Evolutionary conservation across 2,888 invertebrate genomes (phyloP).

Genomic region (Prenolepis imparis): DNA sequence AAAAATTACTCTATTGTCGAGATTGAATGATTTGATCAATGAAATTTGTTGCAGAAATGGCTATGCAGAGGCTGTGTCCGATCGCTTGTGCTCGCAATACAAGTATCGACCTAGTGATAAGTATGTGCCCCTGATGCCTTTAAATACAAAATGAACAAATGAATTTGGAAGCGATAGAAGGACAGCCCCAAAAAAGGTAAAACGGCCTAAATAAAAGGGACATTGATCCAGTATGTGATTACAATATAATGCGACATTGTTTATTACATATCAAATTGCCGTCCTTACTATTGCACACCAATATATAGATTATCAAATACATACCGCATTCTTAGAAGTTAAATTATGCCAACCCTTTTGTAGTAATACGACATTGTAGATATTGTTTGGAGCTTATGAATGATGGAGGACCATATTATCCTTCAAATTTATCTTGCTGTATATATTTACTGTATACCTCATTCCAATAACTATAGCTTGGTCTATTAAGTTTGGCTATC

Average conservation of each 20-base stretch:
- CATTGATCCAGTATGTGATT: neutral
- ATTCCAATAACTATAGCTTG: neutral
- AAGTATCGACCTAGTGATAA: constrained; percentile 89
- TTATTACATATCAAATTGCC: constrained; percentile 35
- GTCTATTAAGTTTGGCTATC: neutral
- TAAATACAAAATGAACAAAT: constrained; percentile 83
- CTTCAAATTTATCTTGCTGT: constrained; percentile 9
- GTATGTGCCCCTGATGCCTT: constrained; percentile 87
- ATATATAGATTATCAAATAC: neutral
- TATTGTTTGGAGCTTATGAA: neutral
- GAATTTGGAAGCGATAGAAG: constrained; percentile 77
- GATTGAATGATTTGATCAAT: neutral
- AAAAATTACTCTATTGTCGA: neutral
- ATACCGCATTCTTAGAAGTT: constrained; percentile 12
- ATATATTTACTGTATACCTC: neutral
- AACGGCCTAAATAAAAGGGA: constrained; percentile 46
- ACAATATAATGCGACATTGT: constrained; percentile 13
- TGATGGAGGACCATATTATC: neutral
- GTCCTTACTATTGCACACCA: constrained; percentile 23
- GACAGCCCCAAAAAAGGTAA: constrained; percentile 55
- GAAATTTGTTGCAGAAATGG: constrained; percentile 87
- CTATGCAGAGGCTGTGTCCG: constrained; percentile 88
- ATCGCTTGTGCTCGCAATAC: constrained; percentile 88
- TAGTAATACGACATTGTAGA: neutral
- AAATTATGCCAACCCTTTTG: constrained; percentile 13